Evolutionary conservation across 2,888 invertebrate genomes (phyloP), one percentile per base, ranked within the genome.

Genomic region (Tenthredo mesomela): DNA sequence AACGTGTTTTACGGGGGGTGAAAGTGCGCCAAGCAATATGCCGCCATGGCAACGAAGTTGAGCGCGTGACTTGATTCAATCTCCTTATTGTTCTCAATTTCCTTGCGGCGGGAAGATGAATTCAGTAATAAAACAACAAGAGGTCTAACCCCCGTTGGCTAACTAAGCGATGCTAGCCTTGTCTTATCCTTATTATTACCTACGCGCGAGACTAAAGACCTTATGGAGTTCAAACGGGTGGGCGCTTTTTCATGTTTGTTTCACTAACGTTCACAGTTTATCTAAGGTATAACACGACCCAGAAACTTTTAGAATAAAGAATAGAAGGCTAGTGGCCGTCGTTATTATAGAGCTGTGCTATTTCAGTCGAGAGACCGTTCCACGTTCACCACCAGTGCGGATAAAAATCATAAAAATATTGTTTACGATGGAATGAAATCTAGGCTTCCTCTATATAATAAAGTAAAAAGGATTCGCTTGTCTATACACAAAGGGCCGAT

Each of bases 61-160:
- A 67, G 82, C 43, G 82, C 65, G 70, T 70, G 82, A 82, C 82
- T 82, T 70, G 82, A 82, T 82, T 67, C 82, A 82, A 82, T 82
- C 65, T 82, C 37, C 47, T 82, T 70, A 82, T 82, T 82, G 82
- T 82, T 67, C 67, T 67, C 65, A 70, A 70, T 82, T 70, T 82
- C 80, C 80, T 80, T 50, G 82, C 82, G 47, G 67, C 33, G 29
- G 37, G 21, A 33, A 82, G 67, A 82, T 70, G 67, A 67, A 70
- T 82, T 47, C 47, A 21, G 80, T 40, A 61, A 80, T 80, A 80
- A 61, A 80, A 58, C 80, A 61, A 61, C 80, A 50, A 80, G 21
- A 80, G 58, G 80, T 61, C 40, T 10, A 61, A 40, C 58, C 58
- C 70, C 70, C 15, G 82, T 82, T 37, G 47, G 47, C 67, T 67